Base-by-base conservation (phyloP, 2,797 vertebrate genomes). In the Podargus strigoides region DNA sequence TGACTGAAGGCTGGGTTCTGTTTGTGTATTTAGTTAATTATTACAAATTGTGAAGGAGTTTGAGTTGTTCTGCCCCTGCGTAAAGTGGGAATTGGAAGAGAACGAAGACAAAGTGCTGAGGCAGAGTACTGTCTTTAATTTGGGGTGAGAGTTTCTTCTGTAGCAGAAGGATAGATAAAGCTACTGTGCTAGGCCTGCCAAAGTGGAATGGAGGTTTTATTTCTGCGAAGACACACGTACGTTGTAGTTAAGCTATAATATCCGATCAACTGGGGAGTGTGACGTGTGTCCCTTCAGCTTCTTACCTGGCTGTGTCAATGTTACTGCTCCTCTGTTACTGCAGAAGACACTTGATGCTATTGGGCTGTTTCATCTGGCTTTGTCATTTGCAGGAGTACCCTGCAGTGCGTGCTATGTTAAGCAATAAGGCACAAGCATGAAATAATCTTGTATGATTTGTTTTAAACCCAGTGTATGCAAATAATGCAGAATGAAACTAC, bases 381-480 rank as follows among this genome's bases (percentile, higher is more conserved):
- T 68, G 32, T n/a, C 44, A 7, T 18, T 32, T 49, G 34, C 70
- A 42, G 21, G 12, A 34, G 21, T 41, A 13, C 56, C 39, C 50
- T 59, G 42, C 44, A 36, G 50, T 27, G 18, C 20, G 6, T 3
- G 19, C 46, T 60, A 3, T 11, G 8, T 52, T 60, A 52, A 74
- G 37, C 81, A 66, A 7, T 32, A 44, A 70, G 42, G 52, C 66
- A 66, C 56, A 26, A 47, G 52, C 76, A 52, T 58, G 32, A 52
- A 70, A 81, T 56, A 42, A 77, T 20, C 53, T 85, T 67, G 55
- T 80, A 16, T 47, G 36, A 19, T 80, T 76, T 69, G 30, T 64
- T 86, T 87, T 87, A 66, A 87, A 63, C 39, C 82, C 58, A 14
- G 24, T 67, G 39, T 76, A 69, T 85, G 58, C 88, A 83, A 52